Base-by-base conservation (phyloP, 1,140 invertebrate genomes). In the Antheraea mylitta region DNA sequence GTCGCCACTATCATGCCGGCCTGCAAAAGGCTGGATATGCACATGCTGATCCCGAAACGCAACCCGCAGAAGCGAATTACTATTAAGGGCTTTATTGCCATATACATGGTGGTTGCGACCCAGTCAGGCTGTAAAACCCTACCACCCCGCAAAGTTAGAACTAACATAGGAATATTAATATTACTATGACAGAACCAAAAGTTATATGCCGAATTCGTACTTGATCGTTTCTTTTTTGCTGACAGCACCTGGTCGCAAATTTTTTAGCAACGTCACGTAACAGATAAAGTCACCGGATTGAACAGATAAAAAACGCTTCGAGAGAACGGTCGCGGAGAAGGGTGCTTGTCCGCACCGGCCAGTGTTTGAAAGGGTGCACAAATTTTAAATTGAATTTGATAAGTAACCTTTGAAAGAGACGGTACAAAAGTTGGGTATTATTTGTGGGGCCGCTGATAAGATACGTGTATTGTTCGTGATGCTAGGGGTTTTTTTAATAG, bases 241-340 rank as follows among this genome's bases (percentile, higher is more conserved):
- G 63, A 37, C 67, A 77, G 63, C 85, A 89, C 86, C 87, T 88
- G 87, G 86, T 76, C 78, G 75, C 76, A 69, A 18, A 78, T 85
- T 88, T 87, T 66, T 87, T 85, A 75, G 75, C 74, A 68, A 71
- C 66, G 78, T 81, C 80, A 85, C 74, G 68, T 64, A 67, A 75
- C 64, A 80, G 75, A 80, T 75, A 83, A 80, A 81, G 81, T 80
- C 76, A 81, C 65, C 45, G 66, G 70, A 64, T 70, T 53, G 58
- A 69, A 68, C 70, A 79, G 74, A 85, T 83, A 85, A 83, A 81
- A 82, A 81, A 83, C 74, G 58, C 70, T 67, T 69, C 48, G 69
- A 61, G 69, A 61, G 58, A 74, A 73, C 42, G 18, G 45, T 71
- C 58, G 66, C 58, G 59, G 70, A 61, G 67, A 71, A 71, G 67